phyloP scores from a whole-genome alignment of 1,140 invertebrate species.

The Eulimnadia texana region DNA sequence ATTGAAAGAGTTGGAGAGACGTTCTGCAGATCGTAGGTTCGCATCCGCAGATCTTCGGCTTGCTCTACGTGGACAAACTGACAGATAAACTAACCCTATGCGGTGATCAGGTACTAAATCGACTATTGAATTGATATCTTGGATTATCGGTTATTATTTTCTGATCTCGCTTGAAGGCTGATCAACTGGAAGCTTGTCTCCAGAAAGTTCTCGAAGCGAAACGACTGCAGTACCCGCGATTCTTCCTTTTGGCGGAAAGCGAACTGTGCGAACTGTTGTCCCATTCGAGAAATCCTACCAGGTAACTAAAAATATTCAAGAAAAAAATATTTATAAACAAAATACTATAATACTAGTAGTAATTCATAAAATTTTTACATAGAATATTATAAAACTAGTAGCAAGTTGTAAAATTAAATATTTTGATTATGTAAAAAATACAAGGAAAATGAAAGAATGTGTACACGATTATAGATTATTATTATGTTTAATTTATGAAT shows the following conservation, averaged over 20 bases:
- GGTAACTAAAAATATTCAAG: too few relatives aligned
- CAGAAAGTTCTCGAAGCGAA: slow-evolving; percentile 95
- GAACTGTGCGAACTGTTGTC: slow-evolving; percentile 90
- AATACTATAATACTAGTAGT: too few relatives aligned
- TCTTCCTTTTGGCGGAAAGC: slow-evolving; percentile 96
- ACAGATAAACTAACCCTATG: slow-evolving; percentile 4
- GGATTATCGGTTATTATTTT: too few relatives aligned
- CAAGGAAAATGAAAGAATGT: too few relatives aligned
- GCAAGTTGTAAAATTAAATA: too few relatives aligned
- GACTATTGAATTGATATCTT: too few relatives aligned
- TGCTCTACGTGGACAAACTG: slow-evolving; percentile 68
- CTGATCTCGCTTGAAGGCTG: slow-evolving; percentile 30
- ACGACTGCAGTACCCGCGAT: slow-evolving; percentile 79
- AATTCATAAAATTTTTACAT: too few relatives aligned
- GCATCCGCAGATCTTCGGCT: slow-evolving; percentile 67
- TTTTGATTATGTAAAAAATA: too few relatives aligned
- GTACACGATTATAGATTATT: too few relatives aligned
- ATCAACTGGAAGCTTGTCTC: slow-evolving; percentile 80
- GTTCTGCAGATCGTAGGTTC: slow-evolving; percentile 71
- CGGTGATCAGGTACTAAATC: slow-evolving; percentile 21
- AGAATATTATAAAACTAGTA: too few relatives aligned
- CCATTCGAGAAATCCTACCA: slow-evolving; percentile 92
- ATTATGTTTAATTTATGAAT: too few relatives aligned
- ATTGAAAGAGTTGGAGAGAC: slow-evolving; percentile 65
- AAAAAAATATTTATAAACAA: too few relatives aligned